Percentiles rank a stretch among this genome's conserved stretches.
Evolutionary conservation across 2,888 invertebrate species (phyloP).

Genomic region (Zygogramma bicolorata): DNA sequence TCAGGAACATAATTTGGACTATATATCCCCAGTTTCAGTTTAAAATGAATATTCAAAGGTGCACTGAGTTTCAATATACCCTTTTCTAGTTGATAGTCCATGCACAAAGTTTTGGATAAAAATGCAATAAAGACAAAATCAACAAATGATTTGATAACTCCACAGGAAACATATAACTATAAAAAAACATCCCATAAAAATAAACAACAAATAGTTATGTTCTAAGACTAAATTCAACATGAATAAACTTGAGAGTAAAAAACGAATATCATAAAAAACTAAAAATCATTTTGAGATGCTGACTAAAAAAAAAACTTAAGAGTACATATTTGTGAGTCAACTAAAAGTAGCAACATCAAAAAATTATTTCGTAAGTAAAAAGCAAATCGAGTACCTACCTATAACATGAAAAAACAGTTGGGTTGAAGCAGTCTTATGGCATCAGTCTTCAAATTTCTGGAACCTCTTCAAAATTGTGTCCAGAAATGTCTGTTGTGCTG

Average conservation of each 20-base stretch:
- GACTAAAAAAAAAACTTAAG: not conserved
- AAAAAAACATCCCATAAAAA: not conserved
- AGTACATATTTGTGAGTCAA: not conserved
- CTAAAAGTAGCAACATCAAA: not conserved
- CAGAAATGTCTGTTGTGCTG: not conserved
- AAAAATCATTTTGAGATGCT: not conserved
- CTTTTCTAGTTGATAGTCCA: not conserved
- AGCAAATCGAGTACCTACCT: not conserved
- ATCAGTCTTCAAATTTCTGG: conserved; percentile 3
- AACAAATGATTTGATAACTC: not conserved
- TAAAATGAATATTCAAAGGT: not conserved
- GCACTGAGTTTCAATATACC: not conserved
- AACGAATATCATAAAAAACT: not conserved
- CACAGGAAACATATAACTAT: not conserved
- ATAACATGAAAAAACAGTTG: not conserved
- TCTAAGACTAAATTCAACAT: not conserved
- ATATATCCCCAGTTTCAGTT: not conserved
- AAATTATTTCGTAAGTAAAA: not conserved
- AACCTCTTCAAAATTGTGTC: not conserved
- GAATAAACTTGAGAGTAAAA: not conserved
- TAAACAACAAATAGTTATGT: not conserved
- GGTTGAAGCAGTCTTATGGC: not conserved
- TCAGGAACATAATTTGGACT: not conserved
- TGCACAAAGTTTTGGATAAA: not conserved
- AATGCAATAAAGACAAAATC: not conserved